Evolutionary conservation across 1,140 invertebrate genomes (phyloP).

Genomic region (Drosophila neocordata): DNA sequence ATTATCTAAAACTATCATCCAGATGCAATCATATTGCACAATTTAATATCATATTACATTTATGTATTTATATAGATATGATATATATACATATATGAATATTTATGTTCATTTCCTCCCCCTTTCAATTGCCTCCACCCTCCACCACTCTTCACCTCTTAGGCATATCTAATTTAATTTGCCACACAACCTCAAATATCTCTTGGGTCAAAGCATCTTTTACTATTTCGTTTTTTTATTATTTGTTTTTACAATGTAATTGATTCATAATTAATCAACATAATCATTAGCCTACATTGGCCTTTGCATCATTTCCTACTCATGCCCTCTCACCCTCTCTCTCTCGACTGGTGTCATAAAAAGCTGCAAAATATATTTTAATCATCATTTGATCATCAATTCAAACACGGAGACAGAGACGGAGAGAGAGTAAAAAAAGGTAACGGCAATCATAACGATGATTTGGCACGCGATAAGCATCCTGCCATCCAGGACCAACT

Average conservation of each 20-base stretch:
- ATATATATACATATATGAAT: background rate
- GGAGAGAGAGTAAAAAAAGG: slow-evolving; percentile 31
- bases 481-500: slow-evolving; percentile 21
- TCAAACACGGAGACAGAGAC: slow-evolving; percentile 20
- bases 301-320: background rate
- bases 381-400: slow-evolving; percentile 82
- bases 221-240: background rate
- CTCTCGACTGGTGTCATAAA: slow-evolving; percentile 16
- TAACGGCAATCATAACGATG: slow-evolving; percentile 74
- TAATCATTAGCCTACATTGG: slow-evolving; percentile 56
- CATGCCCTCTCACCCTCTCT: no score
- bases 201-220: background rate
- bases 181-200: slow-evolving; percentile 11
- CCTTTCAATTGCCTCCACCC: background rate
- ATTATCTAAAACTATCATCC: no score
- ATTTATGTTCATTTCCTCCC: background rate
- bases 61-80: no score
- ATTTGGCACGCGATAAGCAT: slow-evolving; percentile 82
- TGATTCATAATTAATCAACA: slow-evolving; percentile 80
- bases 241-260: slow-evolving; percentile 71
- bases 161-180: slow-evolving; percentile 63
- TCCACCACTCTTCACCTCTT: background rate
- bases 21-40: no score
- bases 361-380: slow-evolving; percentile 72
- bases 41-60: no score